Base-by-base conservation (phyloP, 1,140 invertebrate species). In the Meteorus sp. region DNA sequence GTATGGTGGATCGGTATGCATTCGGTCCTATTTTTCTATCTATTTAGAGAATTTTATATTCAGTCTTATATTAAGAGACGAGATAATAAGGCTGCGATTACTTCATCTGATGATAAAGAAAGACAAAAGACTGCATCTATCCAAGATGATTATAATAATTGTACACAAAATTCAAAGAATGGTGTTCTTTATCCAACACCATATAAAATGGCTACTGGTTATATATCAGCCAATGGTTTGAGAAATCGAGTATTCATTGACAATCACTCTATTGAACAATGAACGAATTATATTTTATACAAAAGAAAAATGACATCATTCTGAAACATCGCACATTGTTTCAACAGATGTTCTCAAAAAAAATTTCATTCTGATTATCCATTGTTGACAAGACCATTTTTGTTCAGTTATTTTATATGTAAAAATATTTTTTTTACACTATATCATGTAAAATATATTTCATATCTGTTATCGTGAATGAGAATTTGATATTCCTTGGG, bases 1-100 rank as follows among this genome's bases (percentile, higher is more conserved):
- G 84, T 84, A 15, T 88, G 88, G 86, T 84, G 85, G 81, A 85
- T 90, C 71, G 83, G 88, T 64, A 75, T 86, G 33, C 91, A 92
- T 70, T 89, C 89, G 2, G 67, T 90, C 11, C 86, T 92, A 77
- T 92, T 93, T 78, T 89, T 88, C 66, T 86, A 89, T 78, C 81
- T 93, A 41, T 93, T 93, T 77, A 84, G 83, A 8, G 81, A 88
- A 65, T 93, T 92, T 74, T 93, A 92, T 78, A 82, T 84, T 35
- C 82, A 88, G 66, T 77, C 88, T 58, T 91, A 92, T 67, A 73
- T 65, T 22, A 83, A 78, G 63, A 77, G 67, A 27, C 45, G 65
- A 39, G 11, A 1, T n/a, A 17, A 39, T 9, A 48, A 23, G 11
- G 19, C 22, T 0, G 13, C 23, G 35, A 41, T 2, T 60, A 56